phyloP scores from a whole-genome alignment of 2,113 vertebrate species.

The Puffinus mauretanicus region DNA sequence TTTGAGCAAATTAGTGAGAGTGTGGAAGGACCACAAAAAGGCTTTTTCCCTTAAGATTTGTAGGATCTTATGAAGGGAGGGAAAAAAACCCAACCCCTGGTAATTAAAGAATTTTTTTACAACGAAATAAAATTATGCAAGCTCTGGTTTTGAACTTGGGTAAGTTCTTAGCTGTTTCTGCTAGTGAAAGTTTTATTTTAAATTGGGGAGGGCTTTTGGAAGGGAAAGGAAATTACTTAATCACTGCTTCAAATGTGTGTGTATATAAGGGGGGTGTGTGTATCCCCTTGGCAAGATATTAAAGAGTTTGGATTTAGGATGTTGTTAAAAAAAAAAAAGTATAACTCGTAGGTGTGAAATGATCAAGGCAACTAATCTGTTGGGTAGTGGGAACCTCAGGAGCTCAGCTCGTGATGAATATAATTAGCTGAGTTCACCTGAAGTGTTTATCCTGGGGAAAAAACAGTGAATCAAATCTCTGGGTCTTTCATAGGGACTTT shows the following conservation, averaged over 20 bases:
- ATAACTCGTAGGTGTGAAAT: background rate
- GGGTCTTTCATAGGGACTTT: background rate
- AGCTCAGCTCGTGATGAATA: background rate
- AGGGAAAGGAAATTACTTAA: background rate
- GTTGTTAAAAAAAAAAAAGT: background rate
- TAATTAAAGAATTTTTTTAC: background rate
- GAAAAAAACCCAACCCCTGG: background rate
- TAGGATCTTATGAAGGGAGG: background rate
- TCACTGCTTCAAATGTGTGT: background rate
- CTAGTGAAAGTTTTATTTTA: background rate
- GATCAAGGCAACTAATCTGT: background rate
- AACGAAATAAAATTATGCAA: background rate
- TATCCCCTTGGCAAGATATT: background rate
- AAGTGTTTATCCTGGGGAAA: background rate
- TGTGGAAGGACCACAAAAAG: background rate
- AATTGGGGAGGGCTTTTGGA: background rate
- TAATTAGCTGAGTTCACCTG: background rate
- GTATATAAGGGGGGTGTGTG: rapidly evolving
- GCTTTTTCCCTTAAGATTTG: conserved; percentile 10
- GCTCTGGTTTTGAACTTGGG: background rate
- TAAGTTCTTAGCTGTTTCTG: background rate
- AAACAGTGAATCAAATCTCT: background rate
- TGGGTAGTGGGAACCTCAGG: background rate
- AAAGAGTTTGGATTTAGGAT: background rate
- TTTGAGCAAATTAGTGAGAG: conserved; percentile 34